A percentile compares a stretch with the other conserved stretches of the same genome.
Evolutionary conservation across 2,888 invertebrate genomes (phyloP).

Genomic region (Drosophila algonquin): DNA sequence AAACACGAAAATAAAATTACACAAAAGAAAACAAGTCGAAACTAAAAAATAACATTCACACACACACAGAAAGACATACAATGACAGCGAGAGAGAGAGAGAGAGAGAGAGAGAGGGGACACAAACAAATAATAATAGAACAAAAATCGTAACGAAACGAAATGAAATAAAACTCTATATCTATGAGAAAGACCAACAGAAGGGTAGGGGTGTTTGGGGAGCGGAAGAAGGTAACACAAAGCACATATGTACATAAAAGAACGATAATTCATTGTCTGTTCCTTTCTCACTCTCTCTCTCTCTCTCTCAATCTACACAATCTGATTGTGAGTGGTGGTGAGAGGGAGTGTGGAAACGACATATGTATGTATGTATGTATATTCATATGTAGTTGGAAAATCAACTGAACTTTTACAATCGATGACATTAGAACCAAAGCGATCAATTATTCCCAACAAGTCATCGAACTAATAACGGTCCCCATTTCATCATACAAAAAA

Average conservation of each 20-base stretch:
- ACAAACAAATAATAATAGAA: slow-evolving; percentile 76
- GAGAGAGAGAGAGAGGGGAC: slow-evolving; percentile 32
- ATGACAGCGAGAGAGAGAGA: not conserved
- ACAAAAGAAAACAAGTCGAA: slow-evolving; percentile 78
- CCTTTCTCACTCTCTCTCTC: slow-evolving; percentile 9
- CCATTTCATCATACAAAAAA: not conserved
- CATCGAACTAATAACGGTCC: slow-evolving; percentile 40
- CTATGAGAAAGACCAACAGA: slow-evolving; percentile 21
- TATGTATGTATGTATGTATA: too few species aligned
- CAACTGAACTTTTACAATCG: slow-evolving; percentile 34
- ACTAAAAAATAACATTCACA: slow-evolving; percentile 68
- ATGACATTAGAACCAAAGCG: slow-evolving; percentile 25
- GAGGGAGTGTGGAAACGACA: slow-evolving; percentile 1
- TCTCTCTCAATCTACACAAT: slow-evolving; percentile 6
- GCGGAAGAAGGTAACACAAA: slow-evolving; percentile 27
- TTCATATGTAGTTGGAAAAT: slow-evolving; percentile 23
- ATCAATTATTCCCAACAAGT: slow-evolving; percentile 23
- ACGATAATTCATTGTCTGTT: slow-evolving; percentile 66
- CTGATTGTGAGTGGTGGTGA: slow-evolving; percentile 22
- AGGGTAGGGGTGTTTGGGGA: not conserved
- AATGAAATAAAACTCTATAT: slow-evolving; percentile 75
- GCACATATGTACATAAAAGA: slow-evolving; percentile 19
- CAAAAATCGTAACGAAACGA: slow-evolving; percentile 78
- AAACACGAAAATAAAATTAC: slow-evolving; percentile 71
- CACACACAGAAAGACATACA: slow-evolving; percentile 23